These are phyloP conservation scores for Stomorhina lunata DNA, from an alignment of 2,888 invertebrate genomes.

Conservation along the genomic window DNA sequence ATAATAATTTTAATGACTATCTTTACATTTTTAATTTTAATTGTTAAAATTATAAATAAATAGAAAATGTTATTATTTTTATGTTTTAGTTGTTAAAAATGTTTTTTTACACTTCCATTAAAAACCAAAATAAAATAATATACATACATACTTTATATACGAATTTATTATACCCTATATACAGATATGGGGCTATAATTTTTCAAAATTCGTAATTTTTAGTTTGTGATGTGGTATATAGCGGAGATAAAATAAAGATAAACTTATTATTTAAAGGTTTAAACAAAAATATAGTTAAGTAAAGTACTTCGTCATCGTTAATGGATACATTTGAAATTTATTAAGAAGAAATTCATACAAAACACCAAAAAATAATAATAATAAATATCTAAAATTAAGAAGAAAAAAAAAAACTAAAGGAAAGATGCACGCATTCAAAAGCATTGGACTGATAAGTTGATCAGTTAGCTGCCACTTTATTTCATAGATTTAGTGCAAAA, in stretches of 20 bases:
- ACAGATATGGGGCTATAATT: too few relatives aligned
- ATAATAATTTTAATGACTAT: too few relatives aligned
- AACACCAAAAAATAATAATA: constrained; percentile 26
- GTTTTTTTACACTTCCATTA: constrained; percentile 26
- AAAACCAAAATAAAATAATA: background rate
- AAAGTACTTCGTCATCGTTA: constrained; percentile 43
- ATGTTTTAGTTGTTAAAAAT: too few relatives aligned
- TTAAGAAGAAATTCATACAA: constrained; percentile 32
- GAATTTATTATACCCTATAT: background rate
- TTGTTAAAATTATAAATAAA: too few relatives aligned
- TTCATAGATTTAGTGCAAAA: too few relatives aligned
- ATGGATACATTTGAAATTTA: constrained; percentile 30
- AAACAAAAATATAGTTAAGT: background rate
- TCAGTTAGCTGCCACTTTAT: constrained; percentile 45
- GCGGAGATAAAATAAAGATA: background rate
- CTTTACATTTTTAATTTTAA: too few relatives aligned
- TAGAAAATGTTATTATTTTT: too few relatives aligned
- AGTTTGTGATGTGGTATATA: background rate
- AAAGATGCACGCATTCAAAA: constrained; percentile 59
- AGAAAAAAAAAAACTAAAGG: constrained; percentile 8
- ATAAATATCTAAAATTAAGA: constrained; percentile 4
- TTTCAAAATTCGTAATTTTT: too few relatives aligned
- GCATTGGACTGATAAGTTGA: constrained; percentile 65
- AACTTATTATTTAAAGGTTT: background rate
- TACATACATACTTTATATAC: background rate